Conservation (phyloP, 2,888 invertebrate species). For the Athalia cordata region DNA sequence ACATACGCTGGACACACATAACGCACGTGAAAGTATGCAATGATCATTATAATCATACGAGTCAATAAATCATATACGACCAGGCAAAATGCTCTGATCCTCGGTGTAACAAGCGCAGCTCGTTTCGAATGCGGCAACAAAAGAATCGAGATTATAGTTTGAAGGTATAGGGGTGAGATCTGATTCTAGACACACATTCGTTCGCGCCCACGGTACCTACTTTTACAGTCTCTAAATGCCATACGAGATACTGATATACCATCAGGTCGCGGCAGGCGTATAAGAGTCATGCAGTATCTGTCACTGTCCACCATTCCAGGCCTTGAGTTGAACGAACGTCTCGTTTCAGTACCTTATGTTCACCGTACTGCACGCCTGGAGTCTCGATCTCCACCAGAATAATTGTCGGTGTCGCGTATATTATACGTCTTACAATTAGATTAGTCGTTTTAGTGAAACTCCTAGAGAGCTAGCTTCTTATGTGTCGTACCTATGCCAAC, state of each 20-base stretch:
- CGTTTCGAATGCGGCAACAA: not conserved
- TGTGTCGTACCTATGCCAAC: not conserved
- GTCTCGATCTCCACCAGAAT: not conserved
- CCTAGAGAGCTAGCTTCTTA: not conserved
- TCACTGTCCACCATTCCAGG: slow-evolving; percentile 10
- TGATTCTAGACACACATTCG: slow-evolving; percentile 26
- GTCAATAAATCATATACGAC: not conserved
- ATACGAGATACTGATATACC: slow-evolving; percentile 27
- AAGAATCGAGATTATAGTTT: not conserved
- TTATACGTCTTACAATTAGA: slow-evolving; percentile 16
- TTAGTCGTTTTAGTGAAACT: not conserved
- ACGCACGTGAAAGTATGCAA: not conserved
- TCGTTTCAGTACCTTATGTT: not conserved
- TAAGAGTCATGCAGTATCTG: slow-evolving; percentile 15
- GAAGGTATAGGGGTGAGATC: slow-evolving; percentile 3
- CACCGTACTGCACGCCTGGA: not conserved
- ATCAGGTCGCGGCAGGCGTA: slow-evolving; percentile 1
- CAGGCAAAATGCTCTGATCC: no score
- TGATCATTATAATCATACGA: slow-evolving; percentile 1
- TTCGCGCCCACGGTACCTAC: slow-evolving; percentile 26
- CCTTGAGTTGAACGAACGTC: not conserved
- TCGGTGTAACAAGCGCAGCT: no score
- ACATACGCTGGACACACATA: no score
- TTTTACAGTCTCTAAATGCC: slow-evolving; percentile 25
- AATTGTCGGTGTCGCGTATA: not conserved